phyloP scores from a whole-genome alignment of 2,113 vertebrate genomes.

The Delphinus delphis region DNA sequence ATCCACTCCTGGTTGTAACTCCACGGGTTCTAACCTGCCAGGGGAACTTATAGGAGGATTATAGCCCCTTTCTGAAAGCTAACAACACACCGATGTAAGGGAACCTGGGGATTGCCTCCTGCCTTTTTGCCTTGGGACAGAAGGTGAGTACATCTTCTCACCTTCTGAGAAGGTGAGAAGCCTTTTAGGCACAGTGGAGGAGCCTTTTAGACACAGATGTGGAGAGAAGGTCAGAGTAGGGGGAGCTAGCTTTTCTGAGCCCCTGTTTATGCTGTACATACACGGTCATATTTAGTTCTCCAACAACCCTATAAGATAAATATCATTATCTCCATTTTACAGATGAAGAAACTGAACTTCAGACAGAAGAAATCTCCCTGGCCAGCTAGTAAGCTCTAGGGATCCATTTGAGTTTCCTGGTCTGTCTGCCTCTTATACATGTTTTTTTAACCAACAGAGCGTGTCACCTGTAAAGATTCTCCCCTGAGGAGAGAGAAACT shows the following conservation, averaged over 20 bases:
- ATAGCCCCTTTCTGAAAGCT: not conserved
- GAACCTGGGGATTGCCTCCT: not conserved
- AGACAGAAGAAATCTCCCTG: not conserved
- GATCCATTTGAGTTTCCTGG: not conserved
- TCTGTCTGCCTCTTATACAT: not conserved
- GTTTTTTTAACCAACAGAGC: not conserved
- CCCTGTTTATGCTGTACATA: not conserved
- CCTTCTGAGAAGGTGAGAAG: no score
- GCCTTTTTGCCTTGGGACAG: not conserved
- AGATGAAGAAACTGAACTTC: not conserved
- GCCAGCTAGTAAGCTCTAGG: not conserved
- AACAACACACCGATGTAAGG: not conserved
- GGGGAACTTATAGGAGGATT: conserved; percentile 40
- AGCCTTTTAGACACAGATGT: not conserved
- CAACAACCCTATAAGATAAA: not conserved
- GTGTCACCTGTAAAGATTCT: not conserved
- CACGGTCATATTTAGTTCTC: not conserved
- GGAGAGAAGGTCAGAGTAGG: no score
- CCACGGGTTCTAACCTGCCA: conserved; percentile 44
- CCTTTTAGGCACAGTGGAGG: not conserved
- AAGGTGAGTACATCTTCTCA: not conserved
- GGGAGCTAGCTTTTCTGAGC: not conserved
- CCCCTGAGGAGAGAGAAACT: not conserved
- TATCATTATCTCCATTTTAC: not conserved
- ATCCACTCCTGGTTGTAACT: not conserved